Evolutionary conservation across 2,797 vertebrate species (phyloP).

Genomic region (Enteromius viviparus): DNA sequence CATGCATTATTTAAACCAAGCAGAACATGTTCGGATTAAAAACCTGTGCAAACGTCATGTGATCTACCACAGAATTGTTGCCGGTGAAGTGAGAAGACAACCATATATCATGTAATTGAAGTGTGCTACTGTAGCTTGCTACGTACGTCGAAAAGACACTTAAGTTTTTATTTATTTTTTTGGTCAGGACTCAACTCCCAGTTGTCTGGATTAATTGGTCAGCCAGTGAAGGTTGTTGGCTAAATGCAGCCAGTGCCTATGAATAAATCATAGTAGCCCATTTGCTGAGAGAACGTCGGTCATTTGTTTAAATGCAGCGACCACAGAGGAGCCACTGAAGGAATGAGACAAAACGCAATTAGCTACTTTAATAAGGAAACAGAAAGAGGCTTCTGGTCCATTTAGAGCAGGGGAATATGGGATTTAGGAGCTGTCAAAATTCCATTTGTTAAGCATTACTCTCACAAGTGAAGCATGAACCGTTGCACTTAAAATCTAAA

Average conservation of each 20-base stretch:
- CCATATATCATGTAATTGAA: not conserved
- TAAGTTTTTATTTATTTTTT: conserved; percentile 20
- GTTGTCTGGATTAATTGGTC: conserved; percentile 52
- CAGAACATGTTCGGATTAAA: conserved; percentile 29
- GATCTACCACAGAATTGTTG: not conserved
- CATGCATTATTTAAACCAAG: conserved; percentile 53
- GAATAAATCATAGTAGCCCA: conserved; percentile 75
- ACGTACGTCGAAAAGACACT: conserved; percentile 23
- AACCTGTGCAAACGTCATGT: not conserved
- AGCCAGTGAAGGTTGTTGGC: conserved; percentile 49
- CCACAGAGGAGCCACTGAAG: conserved; percentile 75
- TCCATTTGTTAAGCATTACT: conserved; percentile 57
- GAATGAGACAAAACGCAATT: conserved; percentile 73
- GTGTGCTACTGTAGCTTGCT: conserved; percentile 2
- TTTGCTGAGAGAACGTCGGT: conserved; percentile 65
- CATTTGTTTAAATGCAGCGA: conserved; percentile 73
- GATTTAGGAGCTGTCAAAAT: conserved; percentile 64
- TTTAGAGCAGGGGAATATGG: conserved; percentile 66
- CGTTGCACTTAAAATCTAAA: conserved; percentile 23
- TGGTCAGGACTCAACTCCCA: conserved; percentile 30
- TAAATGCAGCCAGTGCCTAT: conserved; percentile 55
- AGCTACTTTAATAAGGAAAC: conserved; percentile 75
- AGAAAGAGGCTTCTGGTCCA: conserved; percentile 56
- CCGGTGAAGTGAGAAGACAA: not conserved
- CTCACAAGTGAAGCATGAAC: conserved; percentile 40